Base-by-base conservation (phyloP, 2,113 vertebrate species). In the Nicator chloris region DNA sequence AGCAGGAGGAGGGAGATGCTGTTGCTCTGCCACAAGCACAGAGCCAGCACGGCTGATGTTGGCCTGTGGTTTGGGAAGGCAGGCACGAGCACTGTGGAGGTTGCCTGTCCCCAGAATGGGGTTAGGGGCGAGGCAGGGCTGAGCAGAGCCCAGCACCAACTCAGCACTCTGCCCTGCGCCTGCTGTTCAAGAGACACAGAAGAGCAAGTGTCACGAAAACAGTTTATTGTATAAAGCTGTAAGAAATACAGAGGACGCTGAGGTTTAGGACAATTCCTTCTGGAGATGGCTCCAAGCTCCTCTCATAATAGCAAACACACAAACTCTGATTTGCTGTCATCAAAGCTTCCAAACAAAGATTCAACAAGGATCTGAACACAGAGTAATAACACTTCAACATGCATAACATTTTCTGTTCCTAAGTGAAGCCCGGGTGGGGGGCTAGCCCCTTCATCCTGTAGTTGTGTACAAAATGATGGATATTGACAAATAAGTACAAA, bases 261-360 rank as follows among this genome's bases (percentile, higher is more conserved):
- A 92, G 96, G 69, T 80, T 90, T 56, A 81, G 82, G 86, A 82
- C 23, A 60, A 53, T 95, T 94, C 92, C 80, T 90, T 93, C 82
- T 65, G 40, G 64, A 95, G 54, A 75, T 72, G 82, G 93, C 85
- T 95, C 82, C 90, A 77, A 88, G 96, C 50, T 82, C 63, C 93
- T 95, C 93, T 95, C 77, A 57, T 54, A 95, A 94, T 53, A 92
- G 77, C 78, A 93, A 94, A 94, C 81, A 56, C 90, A 92, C 93
- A 95, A 97, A 98, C 98, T 98, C 97, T 98, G 97, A 98, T 98
- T 98, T 97, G 96, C 98, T 98, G 96, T 98, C 98, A 98, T 98
- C 98, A 98, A 98, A 98, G 98, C 97, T 98, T 96, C 77, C 86
- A 93, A 94, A 93, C 39, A 11, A 86, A 75, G 91, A 87, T 80